Percentiles rank a stretch among this genome's conserved stretches.
phyloP scores from a whole-genome alignment of 2,888 invertebrate genomes.

The Aporophyla nigra region DNA sequence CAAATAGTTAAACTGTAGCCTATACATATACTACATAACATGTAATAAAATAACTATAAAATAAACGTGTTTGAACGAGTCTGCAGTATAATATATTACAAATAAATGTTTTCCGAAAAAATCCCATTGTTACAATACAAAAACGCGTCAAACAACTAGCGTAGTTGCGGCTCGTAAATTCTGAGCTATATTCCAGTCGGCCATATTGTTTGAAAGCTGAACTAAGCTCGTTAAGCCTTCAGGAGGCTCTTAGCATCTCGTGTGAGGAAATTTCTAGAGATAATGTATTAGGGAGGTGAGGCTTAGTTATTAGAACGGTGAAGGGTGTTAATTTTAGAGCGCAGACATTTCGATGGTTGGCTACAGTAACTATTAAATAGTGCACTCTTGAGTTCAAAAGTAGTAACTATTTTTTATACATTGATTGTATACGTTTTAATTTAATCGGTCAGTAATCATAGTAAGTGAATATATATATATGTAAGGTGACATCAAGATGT shows the following conservation, averaged over 20 bases:
- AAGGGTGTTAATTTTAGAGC: neutral
- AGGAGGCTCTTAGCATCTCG: conserved; percentile 17
- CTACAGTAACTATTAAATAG: too few relatives aligned
- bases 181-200: conserved; percentile 7
- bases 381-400: neutral
- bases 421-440: too few relatives aligned
- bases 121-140: neutral
- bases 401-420: neutral
- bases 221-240: conserved; percentile 40
- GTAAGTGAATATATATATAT: too few relatives aligned
- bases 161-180: conserved; percentile 16
- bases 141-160: conserved; percentile 2
- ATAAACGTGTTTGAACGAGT: neutral
- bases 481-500: too few relatives aligned
- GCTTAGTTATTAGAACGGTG: neutral
- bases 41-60: conserved; percentile 7
- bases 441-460: too few relatives aligned
- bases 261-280: conserved; percentile 15
- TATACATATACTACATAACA: neutral
- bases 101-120: conserved; percentile 7
- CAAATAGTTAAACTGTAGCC: neutral
- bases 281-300: conserved; percentile 24
- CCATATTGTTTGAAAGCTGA: conserved; percentile 33
- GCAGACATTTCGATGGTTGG: neutral
- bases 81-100: neutral